Evolutionary conservation across 2,797 vertebrate species (phyloP), one percentile per base, ranked within the genome.

Genomic region (Todus mexicanus): DNA sequence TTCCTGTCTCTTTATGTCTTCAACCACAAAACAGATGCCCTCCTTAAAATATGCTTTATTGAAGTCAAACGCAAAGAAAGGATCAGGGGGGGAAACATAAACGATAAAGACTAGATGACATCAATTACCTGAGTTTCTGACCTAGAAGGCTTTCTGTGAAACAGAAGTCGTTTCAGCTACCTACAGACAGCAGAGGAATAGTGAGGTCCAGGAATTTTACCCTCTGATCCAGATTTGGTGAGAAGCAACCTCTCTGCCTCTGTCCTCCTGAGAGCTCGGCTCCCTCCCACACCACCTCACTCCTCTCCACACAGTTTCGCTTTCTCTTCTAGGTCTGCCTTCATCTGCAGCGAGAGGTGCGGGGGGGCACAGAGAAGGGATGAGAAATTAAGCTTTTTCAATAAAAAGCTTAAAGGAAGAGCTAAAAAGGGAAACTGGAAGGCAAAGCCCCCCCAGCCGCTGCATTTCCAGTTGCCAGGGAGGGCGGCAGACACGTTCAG

Each of bases 341-440:
- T 19, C 8, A 4, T 6, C 47, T 8, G 0, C 0, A 25, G 45
- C 0, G 1, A 9, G 33, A 47, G 13, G 18, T n/a, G 40, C 0
- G 0, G 37, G 5, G 4, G n/a, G 29, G 6, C 21, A 18, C 42
- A 11, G 4, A 13, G 33, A 3, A 35, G 2, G 4, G 2, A 17
- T 3, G 0, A 1, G 12, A 9, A 33, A 13, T 1, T 5, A 25
- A 51, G 15, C 3, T 14, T 37, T 26, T 37, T 43, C 40, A 33
- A 45, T 1, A 22, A 43, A 75, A 71, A 17, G 0, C 9, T 43
- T n/a, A 4, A 43, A 11, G 3, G 27, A 5, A 27, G 12, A 31
- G 8, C 19, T 10, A 31, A 11, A n/a, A 26, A 31, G 13, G 3
- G 17, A 43, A 6, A 3, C 2, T 2, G 9, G 31, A 9, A 47